Percentiles rank a stretch among this genome's conserved stretches.
phyloP scores from a whole-genome alignment of 2,888 invertebrate genomes.

The Cantharis lateralis region DNA sequence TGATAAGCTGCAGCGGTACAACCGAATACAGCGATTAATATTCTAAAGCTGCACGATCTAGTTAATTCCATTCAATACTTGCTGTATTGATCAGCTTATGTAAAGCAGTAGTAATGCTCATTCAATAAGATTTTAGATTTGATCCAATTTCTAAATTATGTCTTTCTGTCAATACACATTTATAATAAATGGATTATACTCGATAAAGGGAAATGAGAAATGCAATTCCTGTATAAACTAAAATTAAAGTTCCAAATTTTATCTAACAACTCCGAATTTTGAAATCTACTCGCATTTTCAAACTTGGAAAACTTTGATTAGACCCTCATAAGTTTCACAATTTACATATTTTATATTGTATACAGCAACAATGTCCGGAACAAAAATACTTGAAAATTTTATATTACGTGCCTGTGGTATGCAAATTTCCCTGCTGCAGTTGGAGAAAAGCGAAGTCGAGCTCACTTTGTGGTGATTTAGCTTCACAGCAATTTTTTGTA shows the following conservation, averaged over 20 bases:
- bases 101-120: conserved; percentile 16
- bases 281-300: neutral
- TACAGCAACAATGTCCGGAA: neutral
- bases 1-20: conserved; percentile 27
- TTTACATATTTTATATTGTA: neutral
- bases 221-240: neutral
- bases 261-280: neutral
- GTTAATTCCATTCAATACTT: conserved; percentile 29
- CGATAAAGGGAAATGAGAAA: neutral
- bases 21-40: conserved; percentile 28
- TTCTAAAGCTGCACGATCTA: conserved; percentile 19
- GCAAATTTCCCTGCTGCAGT: neutral
- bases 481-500: neutral
- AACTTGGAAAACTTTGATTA: neutral
- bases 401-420: neutral
- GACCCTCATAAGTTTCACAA: neutral
- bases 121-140: conserved; percentile 16
- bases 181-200: conserved; percentile 1
- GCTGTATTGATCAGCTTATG: conserved; percentile 26
- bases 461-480: neutral
- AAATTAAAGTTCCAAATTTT: neutral
- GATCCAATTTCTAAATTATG: conserved; percentile 13
- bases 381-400: neutral
- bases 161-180: neutral
- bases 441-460: neutral